Evolutionary conservation across 1,140 invertebrate genomes (phyloP).

Genomic region (Euwallacea similis): DNA sequence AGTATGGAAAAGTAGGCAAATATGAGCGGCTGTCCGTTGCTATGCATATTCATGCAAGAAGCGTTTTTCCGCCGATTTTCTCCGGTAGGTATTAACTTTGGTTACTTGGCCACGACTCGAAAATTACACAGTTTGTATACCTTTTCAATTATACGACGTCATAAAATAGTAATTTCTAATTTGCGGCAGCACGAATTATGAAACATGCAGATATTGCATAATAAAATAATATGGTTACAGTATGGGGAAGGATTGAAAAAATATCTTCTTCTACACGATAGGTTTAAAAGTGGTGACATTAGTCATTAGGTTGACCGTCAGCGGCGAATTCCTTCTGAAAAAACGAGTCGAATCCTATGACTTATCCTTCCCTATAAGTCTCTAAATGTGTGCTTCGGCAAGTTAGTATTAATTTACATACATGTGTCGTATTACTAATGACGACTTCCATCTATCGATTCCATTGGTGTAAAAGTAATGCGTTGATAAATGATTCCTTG

Average conservation of each 20-base stretch:
- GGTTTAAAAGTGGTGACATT: background rate
- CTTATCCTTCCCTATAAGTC: background rate
- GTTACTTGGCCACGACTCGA: background rate
- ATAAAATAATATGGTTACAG: background rate
- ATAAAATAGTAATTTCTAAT: constrained; percentile 1
- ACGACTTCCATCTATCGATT: background rate
- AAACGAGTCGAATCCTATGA: background rate
- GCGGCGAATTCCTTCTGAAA: background rate
- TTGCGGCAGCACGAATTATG: background rate
- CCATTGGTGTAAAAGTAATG: background rate
- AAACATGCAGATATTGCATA: background rate
- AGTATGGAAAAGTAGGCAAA: too few relatives aligned
- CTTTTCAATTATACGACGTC: background rate
- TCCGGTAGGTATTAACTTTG: background rate
- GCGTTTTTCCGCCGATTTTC: background rate
- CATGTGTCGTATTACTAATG: background rate
- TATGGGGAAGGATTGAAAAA: background rate
- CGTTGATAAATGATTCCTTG: background rate
- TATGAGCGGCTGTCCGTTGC: background rate
- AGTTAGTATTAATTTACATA: background rate
- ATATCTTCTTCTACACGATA: background rate
- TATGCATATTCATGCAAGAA: constrained; percentile 2
- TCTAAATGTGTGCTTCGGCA: background rate
- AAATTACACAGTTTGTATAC: background rate
- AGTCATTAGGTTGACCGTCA: too few relatives aligned